phyloP scores from a whole-genome alignment of 2,888 invertebrate species.

The Acanthosepion pharaonis region DNA sequence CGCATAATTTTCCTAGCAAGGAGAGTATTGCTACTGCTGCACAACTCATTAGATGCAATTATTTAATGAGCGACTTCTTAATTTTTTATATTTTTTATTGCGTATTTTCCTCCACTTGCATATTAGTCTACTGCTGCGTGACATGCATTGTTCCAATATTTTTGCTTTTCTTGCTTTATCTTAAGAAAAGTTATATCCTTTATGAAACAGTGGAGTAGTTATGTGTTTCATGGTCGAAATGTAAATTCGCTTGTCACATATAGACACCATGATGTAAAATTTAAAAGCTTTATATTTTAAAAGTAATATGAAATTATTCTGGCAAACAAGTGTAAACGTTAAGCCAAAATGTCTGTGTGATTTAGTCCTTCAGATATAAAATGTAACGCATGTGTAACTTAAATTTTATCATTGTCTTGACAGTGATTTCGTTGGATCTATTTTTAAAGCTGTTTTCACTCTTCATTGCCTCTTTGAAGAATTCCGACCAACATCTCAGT shows the following conservation, averaged over 20 bases:
- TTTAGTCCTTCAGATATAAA: background rate
- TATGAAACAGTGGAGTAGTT: background rate
- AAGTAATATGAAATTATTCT: background rate
- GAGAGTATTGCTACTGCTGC: background rate
- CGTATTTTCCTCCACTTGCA: background rate
- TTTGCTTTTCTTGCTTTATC: background rate
- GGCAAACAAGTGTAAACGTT: background rate
- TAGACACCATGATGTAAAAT: background rate
- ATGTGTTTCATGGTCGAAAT: background rate
- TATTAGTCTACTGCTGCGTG: background rate
- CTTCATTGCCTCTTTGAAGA: background rate
- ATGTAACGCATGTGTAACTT: background rate
- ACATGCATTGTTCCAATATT: background rate
- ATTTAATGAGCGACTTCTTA: background rate
- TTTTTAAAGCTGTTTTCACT: background rate
- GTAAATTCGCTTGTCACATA: background rate
- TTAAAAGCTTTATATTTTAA: background rate
- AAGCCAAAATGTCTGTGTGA: background rate
- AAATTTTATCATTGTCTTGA: background rate
- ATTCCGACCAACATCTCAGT: conserved; percentile 17
- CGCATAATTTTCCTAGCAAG: background rate
- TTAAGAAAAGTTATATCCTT: background rate
- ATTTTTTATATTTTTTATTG: background rate
- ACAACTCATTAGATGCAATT: background rate
- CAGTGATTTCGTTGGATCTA: conserved; percentile 33